Conservation (phyloP, 2,797 vertebrate genomes). For the Pseudopleuronectes americanus region DNA sequence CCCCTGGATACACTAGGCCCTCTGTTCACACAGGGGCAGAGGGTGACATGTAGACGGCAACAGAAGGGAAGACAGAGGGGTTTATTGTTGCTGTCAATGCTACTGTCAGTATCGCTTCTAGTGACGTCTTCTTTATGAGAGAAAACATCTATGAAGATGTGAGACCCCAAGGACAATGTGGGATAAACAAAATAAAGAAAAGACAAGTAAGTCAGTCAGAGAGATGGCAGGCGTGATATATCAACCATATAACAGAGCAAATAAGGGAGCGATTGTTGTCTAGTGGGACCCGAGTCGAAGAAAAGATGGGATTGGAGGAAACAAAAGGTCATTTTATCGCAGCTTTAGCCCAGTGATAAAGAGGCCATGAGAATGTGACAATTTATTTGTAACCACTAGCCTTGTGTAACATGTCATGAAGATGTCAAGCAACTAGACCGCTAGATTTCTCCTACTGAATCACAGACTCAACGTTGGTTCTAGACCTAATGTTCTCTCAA, state of each 20-base stretch:
- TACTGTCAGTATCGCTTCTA: not conserved
- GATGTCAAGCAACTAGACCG: not conserved
- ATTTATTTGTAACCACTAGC: constrained; percentile 17
- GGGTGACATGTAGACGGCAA: constrained; percentile 37
- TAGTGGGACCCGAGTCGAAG: constrained; percentile 10
- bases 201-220: not conserved
- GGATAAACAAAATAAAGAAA: constrained; percentile 13
- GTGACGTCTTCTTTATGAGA: not conserved
- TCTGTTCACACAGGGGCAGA: constrained; percentile 48
- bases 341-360: constrained; percentile 5
- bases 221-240: constrained; percentile 5
- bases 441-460: not conserved
- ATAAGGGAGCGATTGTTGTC: constrained; percentile 58
- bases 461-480: not conserved
- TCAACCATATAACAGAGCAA: constrained; percentile 12
- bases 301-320: constrained; percentile 21
- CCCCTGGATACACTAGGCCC: constrained; percentile 44
- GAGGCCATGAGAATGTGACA: constrained; percentile 28
- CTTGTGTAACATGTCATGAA: constrained; percentile 13
- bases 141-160: not conserved
- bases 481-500: not conserved
- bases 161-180: not conserved
- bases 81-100: constrained; percentile 36
- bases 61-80: constrained; percentile 24
- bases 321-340: constrained; percentile 55